A percentile compares a stretch with the other conserved stretches of the same genome.
These are phyloP conservation scores for Spilogale gracilis DNA, from an alignment of 2,113 vertebrate species.

Conservation along the genomic window DNA sequence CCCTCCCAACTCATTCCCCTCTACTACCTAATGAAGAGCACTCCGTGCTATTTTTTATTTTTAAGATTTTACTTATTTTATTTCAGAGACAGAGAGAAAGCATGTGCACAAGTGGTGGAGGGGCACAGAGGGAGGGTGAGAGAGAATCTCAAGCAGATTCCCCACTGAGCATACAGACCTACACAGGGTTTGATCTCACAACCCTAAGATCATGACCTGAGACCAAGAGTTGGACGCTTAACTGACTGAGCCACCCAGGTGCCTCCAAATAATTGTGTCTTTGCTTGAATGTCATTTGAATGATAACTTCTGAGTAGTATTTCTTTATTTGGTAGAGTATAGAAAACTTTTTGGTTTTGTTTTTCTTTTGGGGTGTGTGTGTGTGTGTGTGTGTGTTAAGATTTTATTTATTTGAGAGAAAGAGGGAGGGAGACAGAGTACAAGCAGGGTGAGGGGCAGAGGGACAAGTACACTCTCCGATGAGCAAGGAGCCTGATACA, in stretches of 20 bases:
- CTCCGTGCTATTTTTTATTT: neutral
- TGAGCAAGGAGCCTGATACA: neutral
- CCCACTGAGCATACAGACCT: neutral
- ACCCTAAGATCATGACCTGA: neutral
- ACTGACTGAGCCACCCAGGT: neutral
- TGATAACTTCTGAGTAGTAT: neutral
- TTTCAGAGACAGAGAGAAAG: neutral
- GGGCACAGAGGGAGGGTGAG: neutral
- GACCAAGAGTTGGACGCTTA: neutral
- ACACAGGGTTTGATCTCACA: neutral
- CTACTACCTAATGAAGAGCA: neutral
- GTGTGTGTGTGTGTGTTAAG: neutral
- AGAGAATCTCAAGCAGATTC: neutral
- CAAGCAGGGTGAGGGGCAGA: neutral
- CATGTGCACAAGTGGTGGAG: neutral
- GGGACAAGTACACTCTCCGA: neutral
- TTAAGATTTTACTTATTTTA: neutral
- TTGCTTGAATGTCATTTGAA: neutral
- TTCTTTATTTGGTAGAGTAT: conserved; percentile 20
- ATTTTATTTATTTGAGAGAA: neutral
- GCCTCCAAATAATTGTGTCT: neutral
- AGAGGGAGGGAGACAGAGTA: neutral
- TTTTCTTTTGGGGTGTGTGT: too few species aligned
- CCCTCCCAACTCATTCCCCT: neutral
- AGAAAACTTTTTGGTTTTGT: neutral